Percentiles rank a stretch among this genome's conserved stretches.
phyloP scores from a whole-genome alignment of 2,797 vertebrate species.

The Agapornis canus region DNA sequence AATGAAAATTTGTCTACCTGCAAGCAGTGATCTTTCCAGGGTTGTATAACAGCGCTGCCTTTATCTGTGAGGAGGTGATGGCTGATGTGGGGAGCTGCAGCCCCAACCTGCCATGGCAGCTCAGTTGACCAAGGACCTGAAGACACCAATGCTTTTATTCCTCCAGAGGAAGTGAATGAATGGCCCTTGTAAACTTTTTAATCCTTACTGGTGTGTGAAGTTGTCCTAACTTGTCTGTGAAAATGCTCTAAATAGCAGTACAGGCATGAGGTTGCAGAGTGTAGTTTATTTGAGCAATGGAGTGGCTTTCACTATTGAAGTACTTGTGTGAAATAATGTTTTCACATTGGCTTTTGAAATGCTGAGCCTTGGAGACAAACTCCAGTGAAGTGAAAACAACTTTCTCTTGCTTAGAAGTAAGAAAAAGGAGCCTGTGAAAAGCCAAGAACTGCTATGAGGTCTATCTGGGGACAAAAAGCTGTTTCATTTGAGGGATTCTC shows the following conservation, averaged over 20 bases:
- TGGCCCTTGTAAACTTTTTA: background rate
- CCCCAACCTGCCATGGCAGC: fast-evolving
- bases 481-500: constrained; percentile 20
- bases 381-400: background rate
- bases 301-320: background rate
- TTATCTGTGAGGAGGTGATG: background rate
- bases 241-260: background rate
- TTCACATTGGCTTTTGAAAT: background rate
- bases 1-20: background rate
- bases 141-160: background rate
- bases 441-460: background rate
- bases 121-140: background rate
- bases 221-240: background rate
- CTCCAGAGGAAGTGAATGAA: background rate
- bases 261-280: background rate
- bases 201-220: background rate
- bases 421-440: background rate
- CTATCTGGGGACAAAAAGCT: constrained; percentile 41
- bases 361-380: background rate
- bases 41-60: background rate
- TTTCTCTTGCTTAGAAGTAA: background rate
- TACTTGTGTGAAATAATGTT: background rate
- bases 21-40: background rate
- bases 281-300: background rate
- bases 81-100: background rate